These are phyloP conservation scores for Xenopus borealis DNA, from an alignment of 2,113 vertebrate genomes.

Conservation along the genomic window DNA sequence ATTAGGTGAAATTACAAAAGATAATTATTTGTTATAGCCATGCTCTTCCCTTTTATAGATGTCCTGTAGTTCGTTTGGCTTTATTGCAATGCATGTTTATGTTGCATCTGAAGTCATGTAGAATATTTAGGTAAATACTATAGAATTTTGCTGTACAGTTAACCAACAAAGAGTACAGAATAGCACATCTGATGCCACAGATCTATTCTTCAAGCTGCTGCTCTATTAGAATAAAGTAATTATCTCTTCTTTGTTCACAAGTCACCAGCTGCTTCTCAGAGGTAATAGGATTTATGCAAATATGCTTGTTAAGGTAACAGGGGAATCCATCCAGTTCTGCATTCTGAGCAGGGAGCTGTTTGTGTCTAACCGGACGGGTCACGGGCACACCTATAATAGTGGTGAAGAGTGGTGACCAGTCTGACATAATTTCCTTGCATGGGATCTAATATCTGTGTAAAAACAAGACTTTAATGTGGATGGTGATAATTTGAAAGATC, in stretches of 20 bases:
- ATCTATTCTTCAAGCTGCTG: constrained; percentile 36
- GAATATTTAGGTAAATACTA: constrained; percentile 5
- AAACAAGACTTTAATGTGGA: constrained; percentile 19
- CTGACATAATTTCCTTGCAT: constrained; percentile 5
- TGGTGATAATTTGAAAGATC: background rate
- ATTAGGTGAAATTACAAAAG: too few relatives aligned
- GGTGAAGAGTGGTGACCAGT: background rate
- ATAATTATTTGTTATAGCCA: too few relatives aligned
- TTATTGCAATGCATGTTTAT: too few relatives aligned
- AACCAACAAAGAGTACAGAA: constrained; percentile 34
- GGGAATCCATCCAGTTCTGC: constrained; percentile 25
- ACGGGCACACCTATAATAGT: constrained; percentile 15
- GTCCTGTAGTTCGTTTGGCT: too few relatives aligned
- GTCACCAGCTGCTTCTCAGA: constrained; percentile 45
- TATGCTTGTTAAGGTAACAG: constrained; percentile 41
- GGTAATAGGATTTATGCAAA: constrained; percentile 47
- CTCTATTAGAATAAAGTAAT: constrained; percentile 47
- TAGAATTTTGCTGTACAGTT: constrained; percentile 15
- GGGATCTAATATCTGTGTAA: constrained; percentile 27
- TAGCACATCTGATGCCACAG: constrained; percentile 40
- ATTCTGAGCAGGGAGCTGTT: constrained; percentile 30
- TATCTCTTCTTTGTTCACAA: constrained; percentile 41
- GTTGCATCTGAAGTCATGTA: too few relatives aligned
- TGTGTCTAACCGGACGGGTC: constrained; percentile 35
- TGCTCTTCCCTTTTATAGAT: too few relatives aligned